A percentile compares a stretch with the other conserved stretches of the same genome.
Conservation (phyloP, 2,797 vertebrate genomes). For the Synaphobranchus kaupii region DNA sequence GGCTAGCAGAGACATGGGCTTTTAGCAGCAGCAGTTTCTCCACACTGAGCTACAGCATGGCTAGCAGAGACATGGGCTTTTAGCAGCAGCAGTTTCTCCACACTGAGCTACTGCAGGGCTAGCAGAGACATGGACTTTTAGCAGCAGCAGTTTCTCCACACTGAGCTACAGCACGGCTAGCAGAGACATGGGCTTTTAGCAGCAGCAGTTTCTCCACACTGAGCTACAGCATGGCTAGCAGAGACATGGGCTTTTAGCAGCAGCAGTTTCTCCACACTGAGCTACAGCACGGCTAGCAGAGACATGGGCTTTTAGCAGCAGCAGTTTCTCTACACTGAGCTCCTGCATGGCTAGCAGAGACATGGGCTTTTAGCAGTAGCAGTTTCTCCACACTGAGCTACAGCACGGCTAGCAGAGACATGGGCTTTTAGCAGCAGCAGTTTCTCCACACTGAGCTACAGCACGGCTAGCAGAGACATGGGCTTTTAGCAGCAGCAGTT, state of each 20-base stretch:
- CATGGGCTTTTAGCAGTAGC: background rate
- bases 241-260: background rate
- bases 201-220: background rate
- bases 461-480: background rate
- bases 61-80: background rate
- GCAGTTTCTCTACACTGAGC: background rate
- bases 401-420: background rate
- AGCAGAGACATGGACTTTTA: background rate
- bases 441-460: background rate
- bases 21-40: background rate
- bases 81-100: background rate
- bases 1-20: background rate
- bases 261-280: background rate
- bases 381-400: background rate
- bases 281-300: background rate
- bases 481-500: background rate
- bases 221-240: background rate
- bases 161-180: background rate
- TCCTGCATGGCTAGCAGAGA: background rate
- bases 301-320: background rate
- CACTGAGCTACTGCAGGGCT: background rate
- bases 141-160: background rate
- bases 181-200: background rate
- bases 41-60: background rate
- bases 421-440: background rate